phyloP scores from a whole-genome alignment of 2,888 invertebrate species.

The Metopia argyrocephala region DNA sequence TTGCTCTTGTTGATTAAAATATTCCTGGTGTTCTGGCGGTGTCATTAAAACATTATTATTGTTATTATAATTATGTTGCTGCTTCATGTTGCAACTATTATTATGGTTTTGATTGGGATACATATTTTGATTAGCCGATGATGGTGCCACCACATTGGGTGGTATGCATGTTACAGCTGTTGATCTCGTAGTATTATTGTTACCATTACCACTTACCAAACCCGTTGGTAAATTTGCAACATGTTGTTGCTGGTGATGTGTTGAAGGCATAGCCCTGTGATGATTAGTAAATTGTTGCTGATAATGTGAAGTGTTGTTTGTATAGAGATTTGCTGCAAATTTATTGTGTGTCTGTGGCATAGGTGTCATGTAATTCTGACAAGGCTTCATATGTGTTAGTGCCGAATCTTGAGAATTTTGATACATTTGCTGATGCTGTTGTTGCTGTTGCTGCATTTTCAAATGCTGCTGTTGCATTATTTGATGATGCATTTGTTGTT shows the following conservation, averaged over 20 bases:
- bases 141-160: constrained; percentile 64
- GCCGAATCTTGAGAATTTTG: constrained; percentile 44
- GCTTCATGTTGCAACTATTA: constrained; percentile 64
- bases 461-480: constrained; percentile 66
- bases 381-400: constrained; percentile 59
- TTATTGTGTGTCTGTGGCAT: constrained; percentile 56
- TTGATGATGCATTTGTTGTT: constrained; percentile 66
- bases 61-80: constrained; percentile 65
- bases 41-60: constrained; percentile 59
- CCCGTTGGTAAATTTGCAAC: constrained; percentile 72
- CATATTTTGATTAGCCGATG: constrained; percentile 66
- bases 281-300: constrained; percentile 56
- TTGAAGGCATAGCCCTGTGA: constrained; percentile 50
- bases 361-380: constrained; percentile 62
- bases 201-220: constrained; percentile 70
- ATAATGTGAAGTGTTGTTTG: constrained; percentile 33
- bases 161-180: constrained; percentile 47
- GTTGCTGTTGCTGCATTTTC: constrained; percentile 60
- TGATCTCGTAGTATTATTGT: constrained; percentile 48
- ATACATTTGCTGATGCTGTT: constrained; percentile 62
- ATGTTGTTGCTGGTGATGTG: constrained; percentile 48
- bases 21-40: constrained; percentile 66
- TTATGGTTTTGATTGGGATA: constrained; percentile 64
- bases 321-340: constrained; percentile 62
- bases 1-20: constrained; percentile 58